Conservation (phyloP, 2,888 invertebrate species). For the Mythimna impura region DNA sequence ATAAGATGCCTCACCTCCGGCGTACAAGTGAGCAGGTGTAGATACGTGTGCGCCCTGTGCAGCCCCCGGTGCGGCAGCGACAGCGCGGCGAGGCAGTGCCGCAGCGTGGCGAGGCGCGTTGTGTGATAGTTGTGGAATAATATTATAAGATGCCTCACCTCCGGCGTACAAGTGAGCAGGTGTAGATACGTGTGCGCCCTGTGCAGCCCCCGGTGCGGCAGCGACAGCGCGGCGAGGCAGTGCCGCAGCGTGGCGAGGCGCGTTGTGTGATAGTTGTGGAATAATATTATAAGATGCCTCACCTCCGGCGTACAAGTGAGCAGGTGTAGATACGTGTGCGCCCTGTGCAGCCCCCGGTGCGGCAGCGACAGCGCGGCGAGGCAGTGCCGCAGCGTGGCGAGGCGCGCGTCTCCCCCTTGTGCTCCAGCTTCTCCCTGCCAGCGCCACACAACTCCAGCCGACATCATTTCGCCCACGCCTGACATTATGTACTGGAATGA, state of each 20-base stretch:
- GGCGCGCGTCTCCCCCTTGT: constrained; percentile 60
- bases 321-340: constrained; percentile 96
- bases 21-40: neutral
- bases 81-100: neutral
- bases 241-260: no score
- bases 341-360: constrained; percentile 93
- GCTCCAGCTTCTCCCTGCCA: constrained; percentile 74
- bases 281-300: constrained; percentile 26
- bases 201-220: constrained; percentile 92
- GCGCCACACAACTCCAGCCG: constrained; percentile 91
- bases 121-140: no score
- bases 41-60: no score
- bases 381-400: constrained; percentile 79
- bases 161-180: constrained; percentile 95
- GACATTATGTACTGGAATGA: constrained; percentile 95
- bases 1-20: neutral
- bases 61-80: no score
- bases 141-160: constrained; percentile 86
- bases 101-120: no score
- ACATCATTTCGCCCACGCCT: constrained; percentile 96
- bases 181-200: constrained; percentile 97
- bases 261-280: no score
- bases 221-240: constrained; percentile 77
- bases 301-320: constrained; percentile 96
- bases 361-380: constrained; percentile 85